phyloP scores from a whole-genome alignment of 1,140 invertebrate species.

The Mya arenaria region DNA sequence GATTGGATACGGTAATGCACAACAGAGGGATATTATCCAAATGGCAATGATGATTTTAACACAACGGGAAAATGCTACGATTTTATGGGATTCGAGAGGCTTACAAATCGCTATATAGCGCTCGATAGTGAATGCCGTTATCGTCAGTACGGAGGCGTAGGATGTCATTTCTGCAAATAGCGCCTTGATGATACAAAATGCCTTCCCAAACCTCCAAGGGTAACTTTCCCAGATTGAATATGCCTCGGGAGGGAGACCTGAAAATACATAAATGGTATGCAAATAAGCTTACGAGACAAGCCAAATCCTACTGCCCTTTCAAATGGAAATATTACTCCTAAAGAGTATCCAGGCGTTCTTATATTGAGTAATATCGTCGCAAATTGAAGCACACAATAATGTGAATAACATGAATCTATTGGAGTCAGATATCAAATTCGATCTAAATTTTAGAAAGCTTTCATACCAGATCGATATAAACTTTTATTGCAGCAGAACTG shows the following conservation, averaged over 20 bases:
- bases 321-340: background rate
- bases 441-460: no score
- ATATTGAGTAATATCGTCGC: background rate
- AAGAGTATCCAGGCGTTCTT: background rate
- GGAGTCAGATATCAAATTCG: background rate
- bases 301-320: background rate
- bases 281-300: background rate
- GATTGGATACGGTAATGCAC: constrained; percentile 87
- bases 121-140: constrained; percentile 96
- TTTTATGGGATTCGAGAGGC: constrained; percentile 93
- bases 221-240: constrained; percentile 93
- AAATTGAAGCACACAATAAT: background rate
- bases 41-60: constrained; percentile 89
- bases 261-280: constrained; percentile 48
- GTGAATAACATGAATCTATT: background rate
- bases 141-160: constrained; percentile 96
- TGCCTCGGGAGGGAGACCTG: constrained; percentile 92
- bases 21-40: constrained; percentile 89
- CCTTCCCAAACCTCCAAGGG: constrained; percentile 93
- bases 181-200: constrained; percentile 92
- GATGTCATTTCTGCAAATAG: constrained; percentile 94
- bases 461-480: no score
- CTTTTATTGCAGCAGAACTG: no score
- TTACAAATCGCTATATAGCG: constrained; percentile 97
- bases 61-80: constrained; percentile 90